Evolutionary conservation across 2,888 invertebrate species (phyloP).

Genomic region (Nebria brevicollis): DNA sequence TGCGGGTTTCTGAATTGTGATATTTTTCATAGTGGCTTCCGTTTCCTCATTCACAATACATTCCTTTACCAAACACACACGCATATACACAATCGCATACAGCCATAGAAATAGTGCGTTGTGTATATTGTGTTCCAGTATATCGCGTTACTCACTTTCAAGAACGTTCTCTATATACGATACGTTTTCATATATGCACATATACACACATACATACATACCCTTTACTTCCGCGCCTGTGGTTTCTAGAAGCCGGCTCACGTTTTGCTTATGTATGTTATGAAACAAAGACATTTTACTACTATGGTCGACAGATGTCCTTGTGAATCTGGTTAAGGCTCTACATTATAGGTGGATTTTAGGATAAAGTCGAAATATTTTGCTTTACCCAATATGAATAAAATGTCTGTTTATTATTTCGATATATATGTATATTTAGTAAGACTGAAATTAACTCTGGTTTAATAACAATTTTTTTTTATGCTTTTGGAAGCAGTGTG

Average conservation of each 20-base stretch:
- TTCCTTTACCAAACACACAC: slow-evolving; percentile 22
- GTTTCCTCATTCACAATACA: slow-evolving; percentile 35
- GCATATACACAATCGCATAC: slow-evolving; percentile 15
- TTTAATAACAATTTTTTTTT: no score
- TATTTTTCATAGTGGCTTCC: slow-evolving; percentile 37
- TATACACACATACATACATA: background rate
- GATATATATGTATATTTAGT: no score
- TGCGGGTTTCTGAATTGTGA: slow-evolving; percentile 17
- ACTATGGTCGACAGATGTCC: background rate
- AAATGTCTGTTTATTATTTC: no score
- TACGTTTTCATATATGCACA: background rate
- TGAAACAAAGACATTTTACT: background rate
- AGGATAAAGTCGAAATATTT: background rate
- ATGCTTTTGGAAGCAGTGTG: no score
- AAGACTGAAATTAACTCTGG: no score
- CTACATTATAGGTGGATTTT: background rate
- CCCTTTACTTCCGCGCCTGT: background rate
- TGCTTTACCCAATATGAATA: no score
- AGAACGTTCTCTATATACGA: background rate
- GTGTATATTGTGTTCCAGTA: background rate
- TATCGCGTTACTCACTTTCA: background rate
- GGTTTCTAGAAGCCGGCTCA: background rate
- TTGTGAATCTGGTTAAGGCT: background rate
- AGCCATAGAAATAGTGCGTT: background rate
- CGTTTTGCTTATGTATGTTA: background rate